Evolutionary conservation across 2,113 vertebrate genomes (phyloP).

Genomic region (Smithornis capensis): DNA sequence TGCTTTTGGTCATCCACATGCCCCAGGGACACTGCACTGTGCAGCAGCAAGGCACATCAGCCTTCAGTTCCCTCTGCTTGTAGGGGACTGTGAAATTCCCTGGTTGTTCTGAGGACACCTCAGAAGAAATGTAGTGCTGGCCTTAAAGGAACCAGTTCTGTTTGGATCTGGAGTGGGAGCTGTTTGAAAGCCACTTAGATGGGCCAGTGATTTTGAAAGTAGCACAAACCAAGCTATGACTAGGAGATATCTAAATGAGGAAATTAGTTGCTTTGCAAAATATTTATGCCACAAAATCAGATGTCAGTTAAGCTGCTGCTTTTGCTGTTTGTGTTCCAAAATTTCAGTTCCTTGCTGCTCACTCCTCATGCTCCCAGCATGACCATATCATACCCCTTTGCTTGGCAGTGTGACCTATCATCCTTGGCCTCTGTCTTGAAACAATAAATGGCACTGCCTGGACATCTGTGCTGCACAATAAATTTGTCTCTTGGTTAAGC

Average conservation of each 20-base stretch:
- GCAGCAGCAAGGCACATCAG: background rate
- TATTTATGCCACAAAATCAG: background rate
- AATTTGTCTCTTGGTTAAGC: background rate
- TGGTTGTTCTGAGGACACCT: background rate
- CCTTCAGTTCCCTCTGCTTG: background rate
- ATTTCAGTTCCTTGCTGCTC: background rate
- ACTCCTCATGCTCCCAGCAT: background rate
- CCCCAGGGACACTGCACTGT: background rate
- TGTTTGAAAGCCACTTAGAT: background rate
- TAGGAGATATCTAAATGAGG: background rate
- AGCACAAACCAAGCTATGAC: background rate
- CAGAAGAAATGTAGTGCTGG: background rate
- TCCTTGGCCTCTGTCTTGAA: background rate
- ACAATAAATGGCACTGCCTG: background rate
- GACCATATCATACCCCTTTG: background rate
- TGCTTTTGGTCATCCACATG: background rate
- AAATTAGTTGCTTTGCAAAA: background rate
- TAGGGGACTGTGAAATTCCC: background rate
- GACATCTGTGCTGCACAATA: background rate
- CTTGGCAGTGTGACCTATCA: background rate
- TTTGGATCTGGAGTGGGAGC: background rate
- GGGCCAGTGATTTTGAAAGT: background rate
- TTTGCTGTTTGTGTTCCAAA: background rate
- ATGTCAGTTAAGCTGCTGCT: background rate
- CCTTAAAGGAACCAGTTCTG: background rate